Evolutionary conservation across 2,113 vertebrate species (phyloP), one percentile per base, ranked within the genome.

Genomic region (Arothron firmamentum): DNA sequence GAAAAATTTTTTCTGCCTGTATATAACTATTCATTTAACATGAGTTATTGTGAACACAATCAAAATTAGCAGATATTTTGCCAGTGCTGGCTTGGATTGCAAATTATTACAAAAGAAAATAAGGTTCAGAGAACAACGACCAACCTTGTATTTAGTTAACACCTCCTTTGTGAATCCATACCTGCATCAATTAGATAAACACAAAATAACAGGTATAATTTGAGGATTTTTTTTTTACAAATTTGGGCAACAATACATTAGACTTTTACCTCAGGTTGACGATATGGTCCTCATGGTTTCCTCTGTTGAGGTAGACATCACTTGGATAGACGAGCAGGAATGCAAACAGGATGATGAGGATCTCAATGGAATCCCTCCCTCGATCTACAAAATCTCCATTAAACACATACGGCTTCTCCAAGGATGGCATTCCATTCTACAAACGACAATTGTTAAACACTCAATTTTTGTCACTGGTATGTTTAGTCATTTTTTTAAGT

Each of bases 121-220:
- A 5, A 18, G 51, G 34, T 52, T 52, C 9, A 12, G 9, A 34
- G 21, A 18, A 56, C 1, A 3, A 15, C n/a, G 59, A 56, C 82
- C 2, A 80, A 97, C 95, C 93, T 92, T 93, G 67, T 98, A 98
- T 88, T 97, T 98, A 19, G 87, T 87, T 90, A 95, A 87, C 47
- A 98, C 94, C 90, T 97, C 96, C 81, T 94, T 97, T 61, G 94
- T 92, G 72, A 99, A 96, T 48, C 96, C 96, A 1, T 99, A 99
- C 70, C 95, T 99, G 62, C 75, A 66, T 77, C 47, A 65, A 64
- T 19, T 23, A 57, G 34, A 59, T n/a, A 51, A 48, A 43, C 15
- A 62, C n/a, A 34, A 42, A 15, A 48, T 6, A 34, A 17, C 17
- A 12, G 43, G 52, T 18, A 62, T 23, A 25, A 48, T 46, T 19